These are phyloP conservation scores for Armadillidium nasatum DNA, from an alignment of 1,140 invertebrate genomes.

Conservation along the genomic window DNA sequence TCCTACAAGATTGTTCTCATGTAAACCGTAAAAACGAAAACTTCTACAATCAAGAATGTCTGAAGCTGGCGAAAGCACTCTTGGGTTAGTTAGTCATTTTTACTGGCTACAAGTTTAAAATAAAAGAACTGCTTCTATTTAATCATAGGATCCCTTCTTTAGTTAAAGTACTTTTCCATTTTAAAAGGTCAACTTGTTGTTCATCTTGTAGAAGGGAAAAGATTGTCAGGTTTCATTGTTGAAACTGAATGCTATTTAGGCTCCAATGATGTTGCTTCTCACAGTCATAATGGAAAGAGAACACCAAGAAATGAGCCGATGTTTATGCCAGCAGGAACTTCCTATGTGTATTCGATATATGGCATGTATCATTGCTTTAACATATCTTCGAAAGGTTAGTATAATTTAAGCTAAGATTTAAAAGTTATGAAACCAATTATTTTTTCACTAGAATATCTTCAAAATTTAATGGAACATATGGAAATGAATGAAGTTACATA, in stretches of 20 bases:
- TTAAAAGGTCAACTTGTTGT: constrained; percentile 55
- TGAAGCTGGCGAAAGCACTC: constrained; percentile 56
- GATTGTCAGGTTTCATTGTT: constrained; percentile 61
- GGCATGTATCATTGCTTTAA: constrained; percentile 80
- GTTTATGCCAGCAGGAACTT: constrained; percentile 74
- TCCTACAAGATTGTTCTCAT: no score
- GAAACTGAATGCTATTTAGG: constrained; percentile 76
- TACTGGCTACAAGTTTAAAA: not conserved
- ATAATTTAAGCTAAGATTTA: no score
- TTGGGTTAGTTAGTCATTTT: constrained; percentile 54
- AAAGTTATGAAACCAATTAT: no score
- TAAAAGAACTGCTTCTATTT: no score
- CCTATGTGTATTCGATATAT: constrained; percentile 74
- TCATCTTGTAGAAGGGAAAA: constrained; percentile 55
- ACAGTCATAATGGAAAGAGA: constrained; percentile 62
- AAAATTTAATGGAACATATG: no score
- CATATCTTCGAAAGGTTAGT: constrained; percentile 66
- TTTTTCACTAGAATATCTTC: no score
- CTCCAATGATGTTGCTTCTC: constrained; percentile 64
- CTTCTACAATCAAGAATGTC: constrained; percentile 36
- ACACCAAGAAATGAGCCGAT: constrained; percentile 68
- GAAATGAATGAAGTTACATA: no score
- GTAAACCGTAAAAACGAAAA: not conserved
- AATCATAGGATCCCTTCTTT: no score
- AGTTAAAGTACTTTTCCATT: not conserved